These are phyloP conservation scores for Drosophila pectinifera DNA, from an alignment of 1,140 invertebrate species.

Conservation along the genomic window DNA sequence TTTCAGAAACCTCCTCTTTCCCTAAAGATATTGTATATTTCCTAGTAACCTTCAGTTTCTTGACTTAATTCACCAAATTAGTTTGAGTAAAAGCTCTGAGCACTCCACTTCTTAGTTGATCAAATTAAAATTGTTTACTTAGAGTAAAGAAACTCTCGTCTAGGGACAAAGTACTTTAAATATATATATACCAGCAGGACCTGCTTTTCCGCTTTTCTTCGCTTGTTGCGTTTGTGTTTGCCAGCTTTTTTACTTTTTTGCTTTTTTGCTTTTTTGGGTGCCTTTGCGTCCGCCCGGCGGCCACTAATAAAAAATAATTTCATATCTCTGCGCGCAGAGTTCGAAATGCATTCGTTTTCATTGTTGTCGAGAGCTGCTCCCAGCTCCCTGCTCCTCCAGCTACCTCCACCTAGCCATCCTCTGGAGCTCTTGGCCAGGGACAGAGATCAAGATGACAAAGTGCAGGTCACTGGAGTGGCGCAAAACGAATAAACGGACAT, in stretches of 20 bases:
- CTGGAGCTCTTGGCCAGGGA: conserved; percentile 1
- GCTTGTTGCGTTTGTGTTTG: neutral
- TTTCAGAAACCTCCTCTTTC: no score
- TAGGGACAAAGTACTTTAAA: neutral
- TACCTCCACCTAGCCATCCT: no score
- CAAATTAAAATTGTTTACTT: conserved; percentile 18
- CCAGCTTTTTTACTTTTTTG: neutral
- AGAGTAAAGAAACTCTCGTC: neutral
- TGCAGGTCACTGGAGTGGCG: conserved; percentile 62
- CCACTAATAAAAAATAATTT: conserved; percentile 77
- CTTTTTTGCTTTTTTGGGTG: conserved; percentile 12
- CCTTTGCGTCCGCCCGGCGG: conserved; percentile 14
- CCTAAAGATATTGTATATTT: no score
- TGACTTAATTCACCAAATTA: neutral
- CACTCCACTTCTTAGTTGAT: conserved; percentile 2
- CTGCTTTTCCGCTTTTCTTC: conserved; percentile 1
- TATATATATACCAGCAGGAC: neutral
- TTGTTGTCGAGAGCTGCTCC: conserved; percentile 39
- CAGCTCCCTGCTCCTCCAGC: no score
- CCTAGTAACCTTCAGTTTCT: no score
- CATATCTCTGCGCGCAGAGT: conserved; percentile 57
- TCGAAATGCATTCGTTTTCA: conserved; percentile 75
- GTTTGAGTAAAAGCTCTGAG: neutral
- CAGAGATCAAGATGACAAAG: conserved; percentile 74
- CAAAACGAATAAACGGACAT: conserved; percentile 27